Percentiles rank a stretch among this genome's conserved stretches.
Evolutionary conservation across 2,888 invertebrate species (phyloP).

Genomic region (Carcina quercana): DNA sequence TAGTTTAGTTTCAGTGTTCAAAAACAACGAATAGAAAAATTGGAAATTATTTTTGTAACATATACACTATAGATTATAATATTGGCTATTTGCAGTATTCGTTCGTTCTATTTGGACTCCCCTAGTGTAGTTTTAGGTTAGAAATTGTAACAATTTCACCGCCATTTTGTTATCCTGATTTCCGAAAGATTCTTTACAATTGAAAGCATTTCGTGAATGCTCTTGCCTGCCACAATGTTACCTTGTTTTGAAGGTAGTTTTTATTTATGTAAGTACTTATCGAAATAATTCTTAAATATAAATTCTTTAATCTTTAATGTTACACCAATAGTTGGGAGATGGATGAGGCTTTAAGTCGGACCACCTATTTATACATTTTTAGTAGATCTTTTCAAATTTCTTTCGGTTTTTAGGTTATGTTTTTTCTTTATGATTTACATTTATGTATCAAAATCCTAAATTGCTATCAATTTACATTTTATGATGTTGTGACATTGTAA

Average conservation of each 20-base stretch:
- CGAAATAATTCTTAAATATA: constrained; percentile 21
- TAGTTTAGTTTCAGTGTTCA: constrained; percentile 41
- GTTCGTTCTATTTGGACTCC: constrained; percentile 31
- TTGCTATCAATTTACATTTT: no score
- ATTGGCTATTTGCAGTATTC: constrained; percentile 49
- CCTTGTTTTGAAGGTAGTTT: constrained; percentile 34
- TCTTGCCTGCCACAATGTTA: constrained; percentile 55
- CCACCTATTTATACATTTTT: constrained; percentile 39
- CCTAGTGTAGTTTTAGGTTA: constrained; percentile 34
- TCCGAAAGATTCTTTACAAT: no score
- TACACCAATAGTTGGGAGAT: constrained; percentile 27
- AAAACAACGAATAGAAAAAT: constrained; percentile 56
- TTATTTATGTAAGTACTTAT: constrained; percentile 36
- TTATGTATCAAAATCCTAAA: no score
- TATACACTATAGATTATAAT: constrained; percentile 45
- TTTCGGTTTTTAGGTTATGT: constrained; percentile 21
- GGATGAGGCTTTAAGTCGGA: constrained; percentile 47
- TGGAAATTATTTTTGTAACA: constrained; percentile 43
- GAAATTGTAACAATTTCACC: constrained; percentile 24
- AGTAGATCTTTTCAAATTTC: constrained; percentile 27
- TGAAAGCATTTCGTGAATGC: constrained; percentile 32
- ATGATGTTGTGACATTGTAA: no score
- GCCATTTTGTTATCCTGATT: constrained; percentile 33
- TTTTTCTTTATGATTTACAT: constrained; percentile 18
- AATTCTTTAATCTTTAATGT: constrained; percentile 25